phyloP scores from a whole-genome alignment of 2,888 invertebrate genomes.

The Sesia apiformis region DNA sequence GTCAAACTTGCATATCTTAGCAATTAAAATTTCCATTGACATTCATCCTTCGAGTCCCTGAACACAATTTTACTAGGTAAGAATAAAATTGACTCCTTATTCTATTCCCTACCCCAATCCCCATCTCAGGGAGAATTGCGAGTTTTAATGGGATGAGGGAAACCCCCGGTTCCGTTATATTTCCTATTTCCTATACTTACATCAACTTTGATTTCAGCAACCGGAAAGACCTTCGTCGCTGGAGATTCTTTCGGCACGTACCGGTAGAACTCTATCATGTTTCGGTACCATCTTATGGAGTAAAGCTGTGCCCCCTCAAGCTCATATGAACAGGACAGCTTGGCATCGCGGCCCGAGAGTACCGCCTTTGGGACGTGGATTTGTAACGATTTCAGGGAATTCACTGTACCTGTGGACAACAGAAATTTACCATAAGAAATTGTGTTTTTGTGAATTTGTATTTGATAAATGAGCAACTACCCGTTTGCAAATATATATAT shows the following conservation, averaged over 20 bases:
- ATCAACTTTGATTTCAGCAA: conserved; percentile 82
- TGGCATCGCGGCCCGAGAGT: conserved; percentile 64
- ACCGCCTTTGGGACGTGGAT: conserved; percentile 73
- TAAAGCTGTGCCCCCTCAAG: conserved; percentile 79
- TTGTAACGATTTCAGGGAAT: conserved; percentile 55
- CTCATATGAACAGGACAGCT: conserved; percentile 72
- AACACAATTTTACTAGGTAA: no score
- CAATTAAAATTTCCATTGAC: no score
- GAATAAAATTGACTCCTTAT: no score
- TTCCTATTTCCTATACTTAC: conserved; percentile 68
- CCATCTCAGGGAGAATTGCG: no score
- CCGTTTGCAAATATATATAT: no score
- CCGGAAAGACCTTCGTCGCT: conserved; percentile 79
- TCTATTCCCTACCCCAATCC: no score
- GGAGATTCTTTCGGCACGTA: conserved; percentile 84
- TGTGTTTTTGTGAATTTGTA: no score
- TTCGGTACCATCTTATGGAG: conserved; percentile 85
- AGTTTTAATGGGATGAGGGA: no score
- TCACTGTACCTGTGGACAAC: conserved; percentile 53
- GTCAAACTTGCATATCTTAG: no score
- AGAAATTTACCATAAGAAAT: not conserved
- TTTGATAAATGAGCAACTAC: no score
- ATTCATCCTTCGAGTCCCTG: no score
- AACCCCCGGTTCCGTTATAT: no score
- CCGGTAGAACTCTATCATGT: conserved; percentile 84